Evolutionary conservation across 1,140 invertebrate species (phyloP), one percentile per base, ranked within the genome.

Genomic region (Zeugodacus cucurbitae): DNA sequence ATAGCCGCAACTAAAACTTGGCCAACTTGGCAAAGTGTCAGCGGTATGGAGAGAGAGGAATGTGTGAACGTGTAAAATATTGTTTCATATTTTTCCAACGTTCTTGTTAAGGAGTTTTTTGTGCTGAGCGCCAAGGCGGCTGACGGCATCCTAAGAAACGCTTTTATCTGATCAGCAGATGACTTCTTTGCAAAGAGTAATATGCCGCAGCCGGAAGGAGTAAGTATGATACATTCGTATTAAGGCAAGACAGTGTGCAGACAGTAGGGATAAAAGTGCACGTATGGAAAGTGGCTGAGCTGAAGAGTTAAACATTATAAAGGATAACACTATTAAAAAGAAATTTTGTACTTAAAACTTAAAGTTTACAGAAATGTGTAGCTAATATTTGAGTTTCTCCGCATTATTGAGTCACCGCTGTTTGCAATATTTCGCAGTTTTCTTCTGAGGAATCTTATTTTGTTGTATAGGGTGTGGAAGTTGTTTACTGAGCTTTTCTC

Each of bases 51-150:
- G n/a, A n/a, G n/a, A 4, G 37, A 7, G 29, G n/a, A 22, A 74
- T 29, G 70, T 74, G 70, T 41, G 70, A 74, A 74, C 70, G 70
- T 74, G 70, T 44, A 74, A 74, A 74, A 74, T 74, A 74, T 74
- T 41, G 70, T 74, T 74, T 74, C 70, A 74, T 74, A 74, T 74
- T 74, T 74, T 74, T 74, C 70, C 7, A 10, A 10, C 37, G 70
- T 74, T 34, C 37, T 41, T 74, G 70, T 74, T 41, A 29, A 11
- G 14, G 37, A 74, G 2, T 74, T 44, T 74, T 41, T 37, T 41
- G 20, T 41, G 17, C n/a, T n/a, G 20, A n/a, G 14, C 29, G 37
- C 70, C 20, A 37, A 41, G 41, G 67, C 17, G 67, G 20, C 70
- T 74, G 37, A 74, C 17, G 20, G 37, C 37, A 44, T 37, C 37